A percentile compares a stretch with the other conserved stretches of the same genome.
These are phyloP conservation scores for Rhabditoides inermis DNA, from an alignment of 2,888 invertebrate species.

Conservation along the genomic window DNA sequence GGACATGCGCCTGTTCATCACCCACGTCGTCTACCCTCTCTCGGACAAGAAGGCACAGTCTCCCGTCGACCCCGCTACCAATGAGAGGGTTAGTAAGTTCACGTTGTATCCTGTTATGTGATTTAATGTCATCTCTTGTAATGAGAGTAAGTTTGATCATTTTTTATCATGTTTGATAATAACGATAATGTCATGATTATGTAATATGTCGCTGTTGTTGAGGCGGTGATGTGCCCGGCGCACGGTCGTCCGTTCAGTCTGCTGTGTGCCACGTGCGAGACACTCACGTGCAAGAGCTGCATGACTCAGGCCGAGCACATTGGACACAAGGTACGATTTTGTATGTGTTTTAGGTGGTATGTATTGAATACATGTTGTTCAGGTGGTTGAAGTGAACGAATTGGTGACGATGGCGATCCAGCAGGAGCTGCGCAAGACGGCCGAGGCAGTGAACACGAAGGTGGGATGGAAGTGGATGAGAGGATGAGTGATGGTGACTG, in stretches of 20 bases:
- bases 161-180: too few relatives aligned
- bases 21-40: too few relatives aligned
- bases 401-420: conserved; percentile 20
- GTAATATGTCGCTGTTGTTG: too few relatives aligned
- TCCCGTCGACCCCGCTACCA: too few relatives aligned
- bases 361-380: background rate
- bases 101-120: too few relatives aligned
- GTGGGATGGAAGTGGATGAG: too few relatives aligned
- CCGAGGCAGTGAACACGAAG: conserved; percentile 25
- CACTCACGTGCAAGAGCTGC: conserved; percentile 27
- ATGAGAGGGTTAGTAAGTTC: too few relatives aligned
- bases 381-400: conserved; percentile 27
- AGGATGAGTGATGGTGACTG: too few relatives aligned
- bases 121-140: too few relatives aligned
- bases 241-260: conserved; percentile 22
- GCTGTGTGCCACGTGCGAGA: conserved; percentile 32
- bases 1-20: conserved; percentile 92
- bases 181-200: too few relatives aligned
- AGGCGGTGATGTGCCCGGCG: conserved; percentile 23
- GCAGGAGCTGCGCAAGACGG: conserved; percentile 17
- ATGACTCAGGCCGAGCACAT: conserved; percentile 20
- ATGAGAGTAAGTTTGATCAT: too few relatives aligned
- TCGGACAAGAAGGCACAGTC: too few relatives aligned
- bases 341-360: background rate
- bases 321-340: conserved; percentile 16